Evolutionary conservation across 2,888 invertebrate species (phyloP).

Genomic region (Ichneumoninae sp.): DNA sequence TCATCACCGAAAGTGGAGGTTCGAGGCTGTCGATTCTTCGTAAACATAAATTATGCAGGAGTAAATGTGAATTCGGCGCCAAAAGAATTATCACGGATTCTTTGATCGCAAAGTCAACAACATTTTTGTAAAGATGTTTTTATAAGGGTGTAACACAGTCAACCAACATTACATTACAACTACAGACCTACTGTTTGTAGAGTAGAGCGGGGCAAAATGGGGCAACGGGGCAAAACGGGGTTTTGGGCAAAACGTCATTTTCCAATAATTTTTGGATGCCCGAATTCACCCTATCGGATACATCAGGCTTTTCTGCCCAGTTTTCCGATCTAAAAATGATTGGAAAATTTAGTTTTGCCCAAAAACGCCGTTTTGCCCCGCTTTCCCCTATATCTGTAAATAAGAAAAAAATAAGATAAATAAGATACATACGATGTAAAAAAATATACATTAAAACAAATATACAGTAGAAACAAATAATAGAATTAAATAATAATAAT

Average conservation of each 20-base stretch:
- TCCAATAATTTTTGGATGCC: too few relatives aligned
- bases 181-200: too few relatives aligned
- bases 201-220: too few relatives aligned
- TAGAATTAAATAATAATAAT: not conserved
- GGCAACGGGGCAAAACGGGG: too few relatives aligned
- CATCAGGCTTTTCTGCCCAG: too few relatives aligned
- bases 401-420: not conserved
- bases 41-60: not conserved
- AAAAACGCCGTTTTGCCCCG: too few relatives aligned
- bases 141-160: too few relatives aligned
- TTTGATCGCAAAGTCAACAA: not conserved
- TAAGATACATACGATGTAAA: not conserved
- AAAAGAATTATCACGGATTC: not conserved
- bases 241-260: too few relatives aligned
- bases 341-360: too few relatives aligned
- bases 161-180: too few relatives aligned
- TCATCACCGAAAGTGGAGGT: conserved; percentile 9
- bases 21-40: conserved; percentile 1
- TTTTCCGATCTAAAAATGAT: too few relatives aligned
- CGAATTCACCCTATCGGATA: too few relatives aligned
- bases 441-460: not conserved
- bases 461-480: not conserved
- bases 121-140: not conserved
- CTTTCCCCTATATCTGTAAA: not conserved
- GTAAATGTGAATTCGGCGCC: not conserved